Evolutionary conservation across 2,888 invertebrate genomes (phyloP).

Genomic region (Oasisia sp.): DNA sequence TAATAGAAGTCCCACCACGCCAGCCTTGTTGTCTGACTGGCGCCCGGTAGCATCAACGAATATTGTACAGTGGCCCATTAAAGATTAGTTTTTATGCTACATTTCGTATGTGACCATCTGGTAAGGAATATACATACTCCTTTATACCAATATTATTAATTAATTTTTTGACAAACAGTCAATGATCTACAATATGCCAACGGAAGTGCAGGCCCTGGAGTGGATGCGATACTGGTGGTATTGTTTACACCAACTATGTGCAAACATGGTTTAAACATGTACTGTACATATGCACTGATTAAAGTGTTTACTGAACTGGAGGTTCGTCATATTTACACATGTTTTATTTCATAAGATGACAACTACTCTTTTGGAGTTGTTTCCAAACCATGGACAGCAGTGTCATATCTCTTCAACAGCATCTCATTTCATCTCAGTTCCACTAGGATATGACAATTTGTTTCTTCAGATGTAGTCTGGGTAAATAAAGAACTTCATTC

Average conservation of each 20-base stretch:
- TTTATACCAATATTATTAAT: no score
- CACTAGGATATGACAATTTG: neutral
- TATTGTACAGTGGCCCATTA: no score
- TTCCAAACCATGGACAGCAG: neutral
- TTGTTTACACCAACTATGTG: neutral
- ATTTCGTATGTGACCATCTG: no score
- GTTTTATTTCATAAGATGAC: neutral
- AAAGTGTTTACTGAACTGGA: slow-evolving; percentile 1
- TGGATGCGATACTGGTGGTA: neutral
- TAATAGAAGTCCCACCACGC: neutral
- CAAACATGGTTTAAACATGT: neutral
- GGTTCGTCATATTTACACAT: neutral
- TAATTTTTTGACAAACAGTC: no score
- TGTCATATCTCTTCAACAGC: neutral
- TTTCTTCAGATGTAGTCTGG: neutral
- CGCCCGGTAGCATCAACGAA: neutral
- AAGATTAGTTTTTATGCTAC: no score
- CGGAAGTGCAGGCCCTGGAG: neutral
- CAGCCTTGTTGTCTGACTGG: neutral
- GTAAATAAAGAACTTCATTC: neutral
- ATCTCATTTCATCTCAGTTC: neutral
- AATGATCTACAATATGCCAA: no score
- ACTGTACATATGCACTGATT: neutral
- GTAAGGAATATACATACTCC: no score
- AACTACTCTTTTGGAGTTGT: neutral